A percentile compares a stretch with the other conserved stretches of the same genome.
Evolutionary conservation across 2,888 invertebrate genomes (phyloP).

Genomic region (Silvanus unidentatus): DNA sequence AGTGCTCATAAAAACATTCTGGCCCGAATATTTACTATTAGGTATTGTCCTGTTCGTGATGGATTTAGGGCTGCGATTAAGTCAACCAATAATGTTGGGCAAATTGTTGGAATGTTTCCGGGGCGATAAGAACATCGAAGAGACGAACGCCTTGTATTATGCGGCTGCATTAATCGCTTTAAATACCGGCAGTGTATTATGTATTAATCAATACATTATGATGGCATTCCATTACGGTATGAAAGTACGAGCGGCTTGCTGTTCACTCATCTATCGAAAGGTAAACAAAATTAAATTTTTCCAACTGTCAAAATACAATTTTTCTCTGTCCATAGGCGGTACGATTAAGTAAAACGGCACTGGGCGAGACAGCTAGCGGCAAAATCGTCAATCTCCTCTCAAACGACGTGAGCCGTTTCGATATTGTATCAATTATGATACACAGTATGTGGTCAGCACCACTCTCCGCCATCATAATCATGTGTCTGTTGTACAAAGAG

Average conservation of each 20-base stretch:
- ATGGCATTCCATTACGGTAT: conserved; percentile 72
- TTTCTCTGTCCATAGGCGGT: conserved; percentile 60
- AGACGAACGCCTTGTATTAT: conserved; percentile 58
- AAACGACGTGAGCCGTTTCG: conserved; percentile 90
- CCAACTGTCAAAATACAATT: background rate
- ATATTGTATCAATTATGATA: conserved; percentile 73
- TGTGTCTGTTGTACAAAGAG: conserved; percentile 70
- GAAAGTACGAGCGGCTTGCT: conserved; percentile 74
- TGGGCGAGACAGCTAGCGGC: conserved; percentile 73
- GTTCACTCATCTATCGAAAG: conserved; percentile 81
- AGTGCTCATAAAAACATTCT: conserved; percentile 62
- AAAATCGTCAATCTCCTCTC: conserved; percentile 90
- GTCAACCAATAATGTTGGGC: conserved; percentile 62
- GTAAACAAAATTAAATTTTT: conserved; percentile 44
- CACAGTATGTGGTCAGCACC: conserved; percentile 89
- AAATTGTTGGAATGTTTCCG: conserved; percentile 62
- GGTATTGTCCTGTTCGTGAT: conserved; percentile 59
- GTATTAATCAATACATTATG: conserved; percentile 62
- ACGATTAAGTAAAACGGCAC: conserved; percentile 61
- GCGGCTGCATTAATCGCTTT: conserved; percentile 54
- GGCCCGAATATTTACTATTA: conserved; percentile 58
- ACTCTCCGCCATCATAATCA: conserved; percentile 58
- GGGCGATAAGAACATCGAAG: conserved; percentile 6
- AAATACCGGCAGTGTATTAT: conserved; percentile 53
- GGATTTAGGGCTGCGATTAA: conserved; percentile 54